These are phyloP conservation scores for Maconellicoccus hirsutus DNA, from an alignment of 1,140 invertebrate genomes.

Conservation along the genomic window DNA sequence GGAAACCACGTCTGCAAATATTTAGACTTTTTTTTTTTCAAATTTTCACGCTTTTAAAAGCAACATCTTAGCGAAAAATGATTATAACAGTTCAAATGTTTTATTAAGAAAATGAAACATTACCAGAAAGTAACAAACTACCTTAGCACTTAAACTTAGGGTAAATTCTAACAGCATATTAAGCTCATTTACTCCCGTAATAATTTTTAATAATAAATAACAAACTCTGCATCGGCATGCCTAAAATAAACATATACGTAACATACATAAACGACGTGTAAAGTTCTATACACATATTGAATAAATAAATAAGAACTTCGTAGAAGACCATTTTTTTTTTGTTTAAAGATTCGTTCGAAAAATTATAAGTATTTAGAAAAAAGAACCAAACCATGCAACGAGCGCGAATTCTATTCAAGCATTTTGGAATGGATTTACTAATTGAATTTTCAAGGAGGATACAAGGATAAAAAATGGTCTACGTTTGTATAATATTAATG, in stretches of 20 bases:
- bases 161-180: conserved; percentile 18
- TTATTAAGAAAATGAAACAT: conserved; percentile 22
- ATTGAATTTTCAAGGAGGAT: background rate
- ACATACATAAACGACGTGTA: conserved; percentile 1
- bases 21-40: too few relatives aligned
- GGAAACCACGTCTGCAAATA: too few relatives aligned
- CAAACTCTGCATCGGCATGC: conserved; percentile 20
- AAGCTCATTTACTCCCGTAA: conserved; percentile 17
- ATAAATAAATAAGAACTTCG: conserved; percentile 1
- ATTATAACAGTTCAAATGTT: conserved; percentile 1
- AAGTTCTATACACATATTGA: background rate
- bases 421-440: background rate
- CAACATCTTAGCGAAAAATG: too few relatives aligned
- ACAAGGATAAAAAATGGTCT: background rate
- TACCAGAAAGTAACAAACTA: conserved; percentile 22
- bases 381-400: background rate
- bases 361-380: background rate
- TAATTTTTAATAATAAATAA: conserved; percentile 21
- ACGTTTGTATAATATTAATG: background rate
- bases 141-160: conserved; percentile 14
- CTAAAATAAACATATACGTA: conserved; percentile 13
- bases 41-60: too few relatives aligned
- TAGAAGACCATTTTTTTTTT: background rate
- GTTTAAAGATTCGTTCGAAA: background rate
- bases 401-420: background rate